Conservation (phyloP, 2,797 vertebrate species). For the Ambastaia sidthimunki region DNA sequence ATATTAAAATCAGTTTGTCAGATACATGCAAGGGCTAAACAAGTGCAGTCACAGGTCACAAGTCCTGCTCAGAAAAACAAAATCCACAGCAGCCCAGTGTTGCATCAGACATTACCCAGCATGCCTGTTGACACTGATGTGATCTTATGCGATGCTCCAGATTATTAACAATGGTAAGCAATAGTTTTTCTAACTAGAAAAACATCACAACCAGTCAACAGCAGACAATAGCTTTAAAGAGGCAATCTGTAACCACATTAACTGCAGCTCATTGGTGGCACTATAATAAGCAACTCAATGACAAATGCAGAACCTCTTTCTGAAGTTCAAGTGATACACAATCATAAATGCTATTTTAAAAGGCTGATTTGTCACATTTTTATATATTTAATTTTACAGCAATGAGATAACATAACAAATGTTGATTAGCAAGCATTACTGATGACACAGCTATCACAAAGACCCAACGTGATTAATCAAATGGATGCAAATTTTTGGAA, state of each 20-base stretch:
- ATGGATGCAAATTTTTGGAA: not conserved
- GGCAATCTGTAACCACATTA: slow-evolving; percentile 21
- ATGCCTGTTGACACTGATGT: slow-evolving; percentile 10
- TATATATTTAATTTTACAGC: slow-evolving; percentile 1
- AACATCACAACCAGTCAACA: slow-evolving; percentile 2
- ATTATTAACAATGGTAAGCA: slow-evolving; percentile 19
- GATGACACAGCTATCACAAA: not conserved
- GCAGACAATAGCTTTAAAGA: slow-evolving; percentile 24
- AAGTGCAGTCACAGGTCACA: slow-evolving; percentile 33
- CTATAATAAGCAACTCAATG: slow-evolving; percentile 23
- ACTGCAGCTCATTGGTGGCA: slow-evolving; percentile 19
- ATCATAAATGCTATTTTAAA: slow-evolving; percentile 9
- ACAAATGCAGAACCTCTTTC: slow-evolving; percentile 27
- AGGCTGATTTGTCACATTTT: not conserved
- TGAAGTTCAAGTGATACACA: slow-evolving; percentile 25
- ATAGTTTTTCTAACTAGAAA: slow-evolving; percentile 3
- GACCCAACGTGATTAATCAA: not conserved
- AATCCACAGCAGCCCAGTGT: slow-evolving; percentile 5
- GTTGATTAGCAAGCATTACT: slow-evolving; percentile 28
- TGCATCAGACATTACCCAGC: not conserved
- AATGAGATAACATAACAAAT: slow-evolving; percentile 11
- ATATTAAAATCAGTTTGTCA: slow-evolving; percentile 44
- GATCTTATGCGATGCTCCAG: slow-evolving; percentile 5
- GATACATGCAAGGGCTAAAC: slow-evolving; percentile 13
- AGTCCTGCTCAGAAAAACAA: not conserved